These are phyloP conservation scores for Micromesistius poutassou DNA, from an alignment of 2,797 vertebrate genomes.

Conservation along the genomic window DNA sequence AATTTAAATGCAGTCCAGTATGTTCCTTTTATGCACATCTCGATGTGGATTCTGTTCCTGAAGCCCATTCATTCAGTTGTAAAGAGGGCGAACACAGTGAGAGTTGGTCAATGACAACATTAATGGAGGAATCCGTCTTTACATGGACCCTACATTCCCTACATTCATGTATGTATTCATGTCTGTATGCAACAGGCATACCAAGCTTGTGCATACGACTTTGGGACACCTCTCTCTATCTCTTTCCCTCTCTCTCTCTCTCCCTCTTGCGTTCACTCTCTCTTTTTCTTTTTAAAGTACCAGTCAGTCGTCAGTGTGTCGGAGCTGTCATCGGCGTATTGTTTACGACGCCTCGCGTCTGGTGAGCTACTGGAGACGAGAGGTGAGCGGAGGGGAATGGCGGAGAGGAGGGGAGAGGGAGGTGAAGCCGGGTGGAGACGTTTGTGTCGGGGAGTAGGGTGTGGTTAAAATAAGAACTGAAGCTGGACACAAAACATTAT, in stretches of 20 bases:
- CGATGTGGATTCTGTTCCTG: background rate
- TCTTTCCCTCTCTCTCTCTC: background rate
- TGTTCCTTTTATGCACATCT: slow-evolving; percentile 1
- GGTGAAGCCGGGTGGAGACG: no score
- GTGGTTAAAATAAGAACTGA: no score
- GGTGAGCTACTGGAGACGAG: background rate
- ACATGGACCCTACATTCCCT: no score
- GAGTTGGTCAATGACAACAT: background rate
- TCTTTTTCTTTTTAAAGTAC: background rate
- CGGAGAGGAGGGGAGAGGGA: background rate
- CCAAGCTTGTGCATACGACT: background rate
- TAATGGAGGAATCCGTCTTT: background rate
- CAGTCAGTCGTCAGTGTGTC: background rate
- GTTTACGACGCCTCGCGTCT: background rate
- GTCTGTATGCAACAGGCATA: no score
- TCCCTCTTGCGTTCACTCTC: no score
- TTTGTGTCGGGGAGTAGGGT: no score
- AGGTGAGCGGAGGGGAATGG: background rate
- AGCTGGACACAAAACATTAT: no score
- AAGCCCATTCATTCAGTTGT: background rate
- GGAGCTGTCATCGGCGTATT: background rate
- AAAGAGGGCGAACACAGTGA: background rate
- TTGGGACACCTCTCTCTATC: background rate
- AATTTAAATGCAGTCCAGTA: no score
- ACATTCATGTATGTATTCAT: background rate